phyloP scores from a whole-genome alignment of 1,140 invertebrate species.

The Heliconius eleuchia region DNA sequence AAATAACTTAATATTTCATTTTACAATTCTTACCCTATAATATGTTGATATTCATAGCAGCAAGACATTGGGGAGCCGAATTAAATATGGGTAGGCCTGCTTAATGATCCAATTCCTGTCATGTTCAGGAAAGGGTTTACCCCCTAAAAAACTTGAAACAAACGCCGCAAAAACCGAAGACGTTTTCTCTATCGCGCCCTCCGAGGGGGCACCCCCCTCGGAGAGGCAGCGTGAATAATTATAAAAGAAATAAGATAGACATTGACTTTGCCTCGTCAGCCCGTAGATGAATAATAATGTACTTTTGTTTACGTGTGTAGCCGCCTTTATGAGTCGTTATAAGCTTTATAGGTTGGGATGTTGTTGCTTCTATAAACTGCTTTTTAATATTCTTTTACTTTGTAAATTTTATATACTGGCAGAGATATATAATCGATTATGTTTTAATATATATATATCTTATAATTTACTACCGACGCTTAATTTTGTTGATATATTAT shows the following conservation, averaged over 20 bases:
- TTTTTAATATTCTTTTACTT: constrained; percentile 6
- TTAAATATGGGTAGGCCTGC: constrained; percentile 71
- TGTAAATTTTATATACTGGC: neutral
- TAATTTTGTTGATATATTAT: too few species aligned
- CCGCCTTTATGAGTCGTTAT: constrained; percentile 57
- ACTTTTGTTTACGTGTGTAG: constrained; percentile 72
- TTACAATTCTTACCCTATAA: constrained; percentile 36
- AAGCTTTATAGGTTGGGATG: constrained; percentile 55
- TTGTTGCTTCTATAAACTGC: constrained; percentile 47
- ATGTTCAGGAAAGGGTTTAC: constrained; percentile 80
- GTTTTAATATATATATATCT: neutral
- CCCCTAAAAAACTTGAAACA: constrained; percentile 81
- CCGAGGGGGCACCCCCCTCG: constrained; percentile 45
- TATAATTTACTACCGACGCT: too few species aligned
- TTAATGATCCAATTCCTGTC: constrained; percentile 81
- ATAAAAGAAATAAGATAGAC: constrained; percentile 81
- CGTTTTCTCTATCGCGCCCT: constrained; percentile 61
- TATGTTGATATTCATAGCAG: constrained; percentile 54
- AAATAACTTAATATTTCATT: neutral
- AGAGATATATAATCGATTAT: neutral
- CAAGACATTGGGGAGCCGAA: constrained; percentile 56
- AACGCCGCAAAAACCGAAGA: constrained; percentile 81
- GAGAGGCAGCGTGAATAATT: constrained; percentile 75
- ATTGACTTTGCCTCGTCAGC: constrained; percentile 74
- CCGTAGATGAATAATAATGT: constrained; percentile 78